Evolutionary conservation across 2,113 vertebrate species (phyloP), one percentile per base, ranked within the genome.

Genomic region (Phoenicopterus ruber): DNA sequence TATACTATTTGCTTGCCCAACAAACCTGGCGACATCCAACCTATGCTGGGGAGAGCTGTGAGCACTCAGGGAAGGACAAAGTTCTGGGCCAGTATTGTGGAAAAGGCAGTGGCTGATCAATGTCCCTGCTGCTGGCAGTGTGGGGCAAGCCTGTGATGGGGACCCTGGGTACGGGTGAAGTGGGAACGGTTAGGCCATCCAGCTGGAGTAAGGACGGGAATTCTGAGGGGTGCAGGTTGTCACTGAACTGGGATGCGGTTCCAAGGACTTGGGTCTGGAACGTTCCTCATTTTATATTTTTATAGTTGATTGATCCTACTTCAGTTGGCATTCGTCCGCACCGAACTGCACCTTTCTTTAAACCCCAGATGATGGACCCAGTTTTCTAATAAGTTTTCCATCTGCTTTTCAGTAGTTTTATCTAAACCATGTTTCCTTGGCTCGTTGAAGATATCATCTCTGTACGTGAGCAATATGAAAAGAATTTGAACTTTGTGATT

Each of bases 351-450:
- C 34, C 21, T 57, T 90, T 57, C 34, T 83, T 91, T 69, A 77
- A 91, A 69, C 47, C 7, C 49, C 15, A 57, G 26, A 40, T 57
- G 31, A 36, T 28, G 15, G 24, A 80, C 3, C 1, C 10, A 42
- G 25, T 26, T 92, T 93, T 80, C 52, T 54, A 86, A 38, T 86
- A 55, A 79, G 17, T 69, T 92, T 94, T 86, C 29, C 86, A 88
- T 90, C 67, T 97, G 62, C 49, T 90, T 96, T 78, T 79, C 59
- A 71, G 38, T 47, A 74, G 38, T 82, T 94, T 94, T 95, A 87
- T 78, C 65, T 78, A 93, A 94, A 63, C 42, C 25, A 44, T 29
- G n/a, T 89, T 91, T 87, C 22, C 38, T 70, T 80, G 58, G 36
- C 66, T 95, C 17, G 0, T 36, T 69, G 26, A 71, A 16, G 12